These are phyloP conservation scores for Ericerus pela DNA, from an alignment of 1,140 invertebrate species.

Conservation along the genomic window DNA sequence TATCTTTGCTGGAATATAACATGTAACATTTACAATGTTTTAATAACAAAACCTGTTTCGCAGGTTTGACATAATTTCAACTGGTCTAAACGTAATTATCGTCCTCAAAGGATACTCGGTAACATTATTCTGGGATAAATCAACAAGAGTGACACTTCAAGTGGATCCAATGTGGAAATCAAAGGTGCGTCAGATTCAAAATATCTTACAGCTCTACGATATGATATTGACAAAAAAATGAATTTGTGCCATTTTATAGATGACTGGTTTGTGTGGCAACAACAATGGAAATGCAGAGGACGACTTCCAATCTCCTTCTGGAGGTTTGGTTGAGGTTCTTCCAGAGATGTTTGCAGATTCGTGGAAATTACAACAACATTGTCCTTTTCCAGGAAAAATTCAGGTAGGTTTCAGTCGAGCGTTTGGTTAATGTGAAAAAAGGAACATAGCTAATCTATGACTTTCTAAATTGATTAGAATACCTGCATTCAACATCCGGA, in stretches of 20 bases:
- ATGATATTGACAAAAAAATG: no score
- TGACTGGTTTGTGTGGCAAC: slow-evolving; percentile 78
- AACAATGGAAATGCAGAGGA: slow-evolving; percentile 67
- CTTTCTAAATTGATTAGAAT: no score
- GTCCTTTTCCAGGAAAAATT: slow-evolving; percentile 38
- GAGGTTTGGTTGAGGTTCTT: slow-evolving; percentile 52
- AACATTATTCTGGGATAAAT: slow-evolving; percentile 71
- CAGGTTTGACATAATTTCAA: slow-evolving; percentile 38
- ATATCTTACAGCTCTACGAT: no score
- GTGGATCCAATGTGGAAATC: slow-evolving; percentile 56
- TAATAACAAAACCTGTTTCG: slow-evolving; percentile 21
- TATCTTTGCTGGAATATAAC: background rate
- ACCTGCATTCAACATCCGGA: slow-evolving; percentile 57
- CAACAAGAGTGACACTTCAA: slow-evolving; percentile 64
- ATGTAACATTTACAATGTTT: background rate
- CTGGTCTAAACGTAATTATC: slow-evolving; percentile 60
- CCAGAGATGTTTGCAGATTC: slow-evolving; percentile 66
- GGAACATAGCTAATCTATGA: no score
- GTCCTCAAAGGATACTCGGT: slow-evolving; percentile 62
- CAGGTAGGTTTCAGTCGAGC: slow-evolving; percentile 25
- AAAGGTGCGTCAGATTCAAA: no score
- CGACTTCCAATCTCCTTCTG: slow-evolving; percentile 67
- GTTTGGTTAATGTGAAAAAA: background rate
- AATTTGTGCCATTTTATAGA: slow-evolving; percentile 32
- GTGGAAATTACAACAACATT: slow-evolving; percentile 67